A percentile compares a stretch with the other conserved stretches of the same genome.
Evolutionary conservation across 2,113 vertebrate genomes (phyloP).

Genomic region (Arenaria interpres): DNA sequence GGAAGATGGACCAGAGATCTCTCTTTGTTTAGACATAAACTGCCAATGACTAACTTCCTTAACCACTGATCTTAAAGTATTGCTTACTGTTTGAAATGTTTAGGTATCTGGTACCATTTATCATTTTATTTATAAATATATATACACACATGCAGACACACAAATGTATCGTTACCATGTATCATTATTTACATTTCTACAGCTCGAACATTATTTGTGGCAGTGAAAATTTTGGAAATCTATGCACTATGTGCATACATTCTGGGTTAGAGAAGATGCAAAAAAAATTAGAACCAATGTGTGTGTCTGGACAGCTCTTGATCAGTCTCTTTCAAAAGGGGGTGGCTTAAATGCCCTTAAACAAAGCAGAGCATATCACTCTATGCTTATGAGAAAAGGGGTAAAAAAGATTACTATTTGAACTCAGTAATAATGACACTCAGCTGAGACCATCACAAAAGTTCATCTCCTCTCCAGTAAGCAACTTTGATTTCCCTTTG

Average conservation of each 20-base stretch:
- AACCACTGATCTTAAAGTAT: not conserved
- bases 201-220: not conserved
- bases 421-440: not conserved
- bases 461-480: not conserved
- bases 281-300: not conserved
- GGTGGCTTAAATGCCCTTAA: not conserved
- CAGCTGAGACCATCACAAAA: not conserved
- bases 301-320: not conserved
- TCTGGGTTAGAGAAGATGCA: not conserved
- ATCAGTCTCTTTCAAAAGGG: not conserved
- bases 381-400: not conserved
- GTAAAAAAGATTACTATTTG: not conserved
- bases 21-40: not conserved
- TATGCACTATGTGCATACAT: not conserved
- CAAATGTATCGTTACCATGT: rapidly evolving
- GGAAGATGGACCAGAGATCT: not conserved
- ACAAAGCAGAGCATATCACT: not conserved
- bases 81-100: not conserved
- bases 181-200: not conserved
- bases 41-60: not conserved
- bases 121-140: not conserved
- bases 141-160: rapidly evolving
- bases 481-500: not conserved
- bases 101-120: not conserved
- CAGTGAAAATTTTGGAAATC: not conserved